These are phyloP conservation scores for Mormyrops boulengeri DNA, from an alignment of 2,797 vertebrate genomes.

Conservation along the genomic window DNA sequence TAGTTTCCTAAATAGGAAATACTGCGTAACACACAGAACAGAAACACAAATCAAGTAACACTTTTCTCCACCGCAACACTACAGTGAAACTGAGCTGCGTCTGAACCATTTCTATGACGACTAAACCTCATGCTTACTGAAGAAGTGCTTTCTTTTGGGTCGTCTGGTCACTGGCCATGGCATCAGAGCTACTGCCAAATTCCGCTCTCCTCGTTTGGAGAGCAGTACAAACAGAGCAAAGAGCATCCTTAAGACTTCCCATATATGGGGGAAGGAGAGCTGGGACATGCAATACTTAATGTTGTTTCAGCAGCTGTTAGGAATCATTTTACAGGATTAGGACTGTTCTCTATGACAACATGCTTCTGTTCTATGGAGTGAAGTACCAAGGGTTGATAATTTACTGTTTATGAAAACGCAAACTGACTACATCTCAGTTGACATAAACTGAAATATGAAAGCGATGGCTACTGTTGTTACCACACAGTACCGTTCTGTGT, in stretches of 20 bases:
- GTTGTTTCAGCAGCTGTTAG: not conserved
- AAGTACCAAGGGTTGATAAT: not conserved
- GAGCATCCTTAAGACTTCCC: not conserved
- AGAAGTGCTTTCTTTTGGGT: conserved; percentile 3
- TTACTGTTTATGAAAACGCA: not conserved
- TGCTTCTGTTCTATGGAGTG: not conserved
- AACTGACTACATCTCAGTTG: not conserved
- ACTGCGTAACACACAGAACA: not conserved
- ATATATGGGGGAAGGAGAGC: not conserved
- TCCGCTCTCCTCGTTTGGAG: not conserved
- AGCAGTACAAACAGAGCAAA: not conserved
- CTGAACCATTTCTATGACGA: not conserved
- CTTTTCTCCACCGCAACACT: not conserved
- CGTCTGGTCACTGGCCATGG: not conserved
- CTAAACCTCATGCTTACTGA: not conserved
- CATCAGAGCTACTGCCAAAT: not conserved
- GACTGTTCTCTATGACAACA: not conserved
- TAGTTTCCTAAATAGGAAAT: not conserved
- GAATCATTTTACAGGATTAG: not conserved
- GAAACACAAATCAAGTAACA: not conserved
- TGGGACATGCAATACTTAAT: not conserved
- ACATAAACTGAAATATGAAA: not conserved
- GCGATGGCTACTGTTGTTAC: not conserved
- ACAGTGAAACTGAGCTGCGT: not conserved
- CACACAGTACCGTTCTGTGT: not conserved